phyloP scores from a whole-genome alignment of 2,113 vertebrate species.

The Dasyurus viverrinus region DNA sequence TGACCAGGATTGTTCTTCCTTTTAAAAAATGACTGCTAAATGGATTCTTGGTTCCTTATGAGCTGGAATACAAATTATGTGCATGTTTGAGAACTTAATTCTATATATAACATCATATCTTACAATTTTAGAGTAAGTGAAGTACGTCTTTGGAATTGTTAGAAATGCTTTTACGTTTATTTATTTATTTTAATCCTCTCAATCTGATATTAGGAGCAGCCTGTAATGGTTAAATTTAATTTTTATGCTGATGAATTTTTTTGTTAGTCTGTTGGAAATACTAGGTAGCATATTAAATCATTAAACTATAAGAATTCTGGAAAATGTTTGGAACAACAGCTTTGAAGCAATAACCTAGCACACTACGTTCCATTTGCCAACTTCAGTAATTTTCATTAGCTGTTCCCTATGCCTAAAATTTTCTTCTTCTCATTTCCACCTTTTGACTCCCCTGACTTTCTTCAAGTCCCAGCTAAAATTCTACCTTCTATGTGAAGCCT shows the following conservation, averaged over 20 bases:
- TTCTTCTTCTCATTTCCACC: background rate
- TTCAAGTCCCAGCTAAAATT: background rate
- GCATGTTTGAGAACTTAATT: conserved; percentile 75
- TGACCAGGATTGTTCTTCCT: conserved; percentile 47
- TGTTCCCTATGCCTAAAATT: background rate
- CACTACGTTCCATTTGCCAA: background rate
- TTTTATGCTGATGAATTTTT: conserved; percentile 65
- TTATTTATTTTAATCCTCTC: conserved; percentile 63
- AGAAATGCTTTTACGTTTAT: conserved; percentile 37
- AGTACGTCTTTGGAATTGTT: conserved; percentile 70
- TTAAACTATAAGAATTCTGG: conserved; percentile 77
- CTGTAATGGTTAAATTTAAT: conserved; percentile 40
- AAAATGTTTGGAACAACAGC: conserved; percentile 69
- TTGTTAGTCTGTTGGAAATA: conserved; percentile 73
- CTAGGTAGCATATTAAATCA: conserved; percentile 73
- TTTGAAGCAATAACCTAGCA: conserved; percentile 67
- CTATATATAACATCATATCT: conserved; percentile 77
- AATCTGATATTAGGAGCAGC: conserved; percentile 59
- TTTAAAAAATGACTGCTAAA: conserved; percentile 65
- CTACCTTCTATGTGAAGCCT: background rate
- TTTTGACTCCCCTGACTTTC: background rate
- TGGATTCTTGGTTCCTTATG: conserved; percentile 66
- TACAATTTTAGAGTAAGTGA: conserved; percentile 74
- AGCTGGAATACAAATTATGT: conserved; percentile 70
- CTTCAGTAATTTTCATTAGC: background rate